phyloP scores from a whole-genome alignment of 2,888 invertebrate species.

The Caenorhabditis afra region DNA sequence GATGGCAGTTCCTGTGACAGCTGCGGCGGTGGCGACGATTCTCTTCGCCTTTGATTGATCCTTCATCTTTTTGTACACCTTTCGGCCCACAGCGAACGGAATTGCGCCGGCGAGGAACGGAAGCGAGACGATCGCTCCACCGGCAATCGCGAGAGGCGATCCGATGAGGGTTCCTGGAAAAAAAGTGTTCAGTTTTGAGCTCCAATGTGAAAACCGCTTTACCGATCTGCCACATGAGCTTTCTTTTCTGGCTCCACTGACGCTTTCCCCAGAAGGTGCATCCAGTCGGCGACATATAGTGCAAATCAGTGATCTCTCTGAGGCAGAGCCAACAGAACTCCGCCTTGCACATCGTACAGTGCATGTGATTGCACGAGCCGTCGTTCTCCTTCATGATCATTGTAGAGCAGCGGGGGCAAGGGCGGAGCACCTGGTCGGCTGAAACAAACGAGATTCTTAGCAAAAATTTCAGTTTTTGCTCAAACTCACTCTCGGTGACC shows the following conservation, averaged over 20 bases:
- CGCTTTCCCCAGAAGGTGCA: slow-evolving; percentile 92
- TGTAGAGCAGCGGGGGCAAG: slow-evolving; percentile 85
- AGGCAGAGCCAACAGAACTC: slow-evolving; percentile 99
- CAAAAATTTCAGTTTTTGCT: no score
- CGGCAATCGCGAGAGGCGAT: slow-evolving; percentile 30
- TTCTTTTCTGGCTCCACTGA: slow-evolving; percentile 97
- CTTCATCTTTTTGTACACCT: slow-evolving; percentile 31
- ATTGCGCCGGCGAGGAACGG: slow-evolving; percentile 25
- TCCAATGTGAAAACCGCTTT: background rate
- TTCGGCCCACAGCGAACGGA: slow-evolving; percentile 21
- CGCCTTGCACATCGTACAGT: slow-evolving; percentile 93
- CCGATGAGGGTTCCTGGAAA: slow-evolving; percentile 26
- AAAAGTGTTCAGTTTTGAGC: background rate
- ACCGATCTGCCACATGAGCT: slow-evolving; percentile 83
- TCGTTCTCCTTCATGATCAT: slow-evolving; percentile 95
- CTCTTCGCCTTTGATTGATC: slow-evolving; percentile 13
- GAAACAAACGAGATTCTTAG: slow-evolving; percentile 8
- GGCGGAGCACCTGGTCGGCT: slow-evolving; percentile 87
- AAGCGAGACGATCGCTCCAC: slow-evolving; percentile 24
- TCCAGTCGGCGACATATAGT: slow-evolving; percentile 87
- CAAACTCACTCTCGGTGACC: background rate
- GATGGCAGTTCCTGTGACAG: slow-evolving; percentile 19
- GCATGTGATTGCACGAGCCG: slow-evolving; percentile 98
- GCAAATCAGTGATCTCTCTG: slow-evolving; percentile 97
- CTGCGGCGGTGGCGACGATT: slow-evolving; percentile 28